A percentile compares a stretch with the other conserved stretches of the same genome.
Evolutionary conservation across 2,113 vertebrate genomes (phyloP).

Genomic region (Indicator maculatus): DNA sequence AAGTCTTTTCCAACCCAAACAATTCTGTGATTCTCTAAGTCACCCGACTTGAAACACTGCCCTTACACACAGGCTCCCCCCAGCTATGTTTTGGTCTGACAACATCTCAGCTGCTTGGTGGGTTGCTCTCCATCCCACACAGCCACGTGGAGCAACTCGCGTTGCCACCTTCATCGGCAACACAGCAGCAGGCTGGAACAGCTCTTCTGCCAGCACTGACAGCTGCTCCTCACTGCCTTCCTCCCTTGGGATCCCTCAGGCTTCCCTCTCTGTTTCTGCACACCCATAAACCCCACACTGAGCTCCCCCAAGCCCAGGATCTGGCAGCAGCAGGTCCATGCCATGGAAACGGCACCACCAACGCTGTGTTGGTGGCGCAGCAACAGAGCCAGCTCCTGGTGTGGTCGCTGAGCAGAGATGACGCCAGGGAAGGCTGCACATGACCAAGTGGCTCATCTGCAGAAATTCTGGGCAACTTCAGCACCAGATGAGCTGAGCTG

Average conservation of each 20-base stretch:
- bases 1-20: too few species aligned
- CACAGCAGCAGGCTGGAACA: background rate
- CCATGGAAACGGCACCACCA: background rate
- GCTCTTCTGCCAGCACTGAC: background rate
- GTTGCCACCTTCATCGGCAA: background rate
- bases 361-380: accelerated
- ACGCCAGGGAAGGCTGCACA: background rate
- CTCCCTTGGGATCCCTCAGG: background rate
- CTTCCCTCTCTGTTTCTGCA: accelerated
- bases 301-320: background rate
- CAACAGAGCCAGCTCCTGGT: accelerated
- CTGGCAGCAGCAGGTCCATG: accelerated
- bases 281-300: background rate
- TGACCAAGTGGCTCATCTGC: background rate
- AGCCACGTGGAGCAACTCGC: background rate
- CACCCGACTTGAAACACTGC: accelerated
- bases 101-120: background rate
- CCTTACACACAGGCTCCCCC: background rate
- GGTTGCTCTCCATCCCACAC: background rate
- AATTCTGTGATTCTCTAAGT: background rate
- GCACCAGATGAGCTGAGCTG: background rate
- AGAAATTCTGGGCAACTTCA: background rate
- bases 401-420: background rate
- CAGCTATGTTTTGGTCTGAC: background rate
- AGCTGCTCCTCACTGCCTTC: background rate